Conservation (phyloP, 2,797 vertebrate species). For the Pagetopsis macropterus region DNA sequence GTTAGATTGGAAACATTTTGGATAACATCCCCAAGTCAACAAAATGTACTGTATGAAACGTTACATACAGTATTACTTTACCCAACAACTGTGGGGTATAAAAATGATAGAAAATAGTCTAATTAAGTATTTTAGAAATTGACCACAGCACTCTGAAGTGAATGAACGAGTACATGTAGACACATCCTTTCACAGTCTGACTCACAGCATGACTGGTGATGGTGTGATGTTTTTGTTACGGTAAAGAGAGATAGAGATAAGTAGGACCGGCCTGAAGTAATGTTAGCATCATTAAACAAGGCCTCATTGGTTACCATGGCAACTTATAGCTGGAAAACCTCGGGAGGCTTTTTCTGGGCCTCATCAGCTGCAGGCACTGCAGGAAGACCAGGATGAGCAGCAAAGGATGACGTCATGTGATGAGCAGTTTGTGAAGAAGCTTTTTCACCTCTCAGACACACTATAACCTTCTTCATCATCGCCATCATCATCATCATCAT, state of each 20-base stretch:
- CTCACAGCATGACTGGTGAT: conserved; percentile 36
- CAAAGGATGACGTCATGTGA: conserved; percentile 56
- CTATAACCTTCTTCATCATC: conserved; percentile 8
- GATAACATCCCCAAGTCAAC: too few species aligned
- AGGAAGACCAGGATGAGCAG: conserved; percentile 50
- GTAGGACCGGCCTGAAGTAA: conserved; percentile 22
- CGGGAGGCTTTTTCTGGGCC: conserved; percentile 65
- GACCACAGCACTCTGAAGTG: neutral
- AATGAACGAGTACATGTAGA: neutral
- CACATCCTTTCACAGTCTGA: conserved; percentile 23
- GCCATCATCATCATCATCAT: conserved; percentile 15
- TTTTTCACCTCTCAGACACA: conserved; percentile 22
- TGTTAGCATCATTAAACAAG: conserved; percentile 45
- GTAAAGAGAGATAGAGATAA: conserved; percentile 46
- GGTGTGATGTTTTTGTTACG: conserved; percentile 40
- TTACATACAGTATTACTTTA: too few species aligned
- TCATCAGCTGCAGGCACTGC: conserved; percentile 58
- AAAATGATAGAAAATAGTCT: neutral
- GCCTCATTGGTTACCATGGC: conserved; percentile 58
- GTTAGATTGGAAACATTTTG: too few species aligned
- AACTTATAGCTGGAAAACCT: conserved; percentile 45
- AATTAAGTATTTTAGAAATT: neutral
- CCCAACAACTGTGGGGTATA: neutral
- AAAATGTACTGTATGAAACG: too few species aligned
- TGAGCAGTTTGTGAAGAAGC: conserved; percentile 38